Evolutionary conservation across 2,113 vertebrate species (phyloP).

Genomic region (Dicaeum eximium): DNA sequence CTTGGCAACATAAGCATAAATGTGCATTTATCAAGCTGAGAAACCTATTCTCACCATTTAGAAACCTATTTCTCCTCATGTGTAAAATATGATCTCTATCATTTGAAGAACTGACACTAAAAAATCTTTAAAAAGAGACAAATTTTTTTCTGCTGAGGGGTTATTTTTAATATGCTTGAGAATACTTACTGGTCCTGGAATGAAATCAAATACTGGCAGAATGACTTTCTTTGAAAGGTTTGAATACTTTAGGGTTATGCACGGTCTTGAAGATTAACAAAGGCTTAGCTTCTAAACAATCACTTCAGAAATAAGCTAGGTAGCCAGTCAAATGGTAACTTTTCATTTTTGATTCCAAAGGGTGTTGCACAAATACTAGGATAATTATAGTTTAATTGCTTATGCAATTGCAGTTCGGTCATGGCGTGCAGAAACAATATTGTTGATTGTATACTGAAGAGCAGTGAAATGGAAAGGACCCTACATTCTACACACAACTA

Average conservation of each 20-base stretch:
- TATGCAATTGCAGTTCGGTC: neutral
- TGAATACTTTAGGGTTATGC: neutral
- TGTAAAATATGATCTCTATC: neutral
- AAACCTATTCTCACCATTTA: neutral
- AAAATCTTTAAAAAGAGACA: neutral
- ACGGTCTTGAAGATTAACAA: neutral
- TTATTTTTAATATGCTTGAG: neutral
- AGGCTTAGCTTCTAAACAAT: neutral
- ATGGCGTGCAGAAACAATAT: neutral
- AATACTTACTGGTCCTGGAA: neutral
- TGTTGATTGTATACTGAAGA: neutral
- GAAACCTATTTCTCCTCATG: neutral
- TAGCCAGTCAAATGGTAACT: neutral
- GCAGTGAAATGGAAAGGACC: neutral
- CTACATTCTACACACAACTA: neutral
- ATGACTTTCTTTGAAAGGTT: neutral
- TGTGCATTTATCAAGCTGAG: neutral
- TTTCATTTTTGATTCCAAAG: neutral
- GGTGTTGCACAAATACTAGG: neutral
- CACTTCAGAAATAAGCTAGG: neutral
- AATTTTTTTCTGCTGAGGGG: neutral
- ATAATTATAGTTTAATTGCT: neutral
- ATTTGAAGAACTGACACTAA: neutral
- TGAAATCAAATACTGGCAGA: neutral
- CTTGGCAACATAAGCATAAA: neutral